Base-by-base conservation (phyloP, 2,888 invertebrate genomes). In the Aphrophora alni region DNA sequence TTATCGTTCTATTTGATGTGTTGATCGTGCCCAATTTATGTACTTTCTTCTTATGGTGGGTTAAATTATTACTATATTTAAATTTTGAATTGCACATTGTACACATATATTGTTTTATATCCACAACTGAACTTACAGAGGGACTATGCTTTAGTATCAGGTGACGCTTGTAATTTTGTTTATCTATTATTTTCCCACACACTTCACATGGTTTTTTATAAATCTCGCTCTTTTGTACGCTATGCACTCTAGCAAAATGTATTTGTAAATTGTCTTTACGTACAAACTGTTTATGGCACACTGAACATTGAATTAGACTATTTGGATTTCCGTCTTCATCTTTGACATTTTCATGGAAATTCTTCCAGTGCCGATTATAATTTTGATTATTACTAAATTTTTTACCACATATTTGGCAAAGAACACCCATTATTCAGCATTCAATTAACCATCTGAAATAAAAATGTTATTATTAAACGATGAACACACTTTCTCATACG, bases 101-200 rank as follows among this genome's bases (percentile, higher is more conserved):
- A 71, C 71, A 71, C 1, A 1, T 4, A 71, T 26, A 71, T 26
- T 17, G 12, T 12, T 26, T 10, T 14, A 26, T 26, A 3, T 27
- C 28, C 1, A 26, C 28, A 25, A 17, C 28, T 28, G 7, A 5
- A 28, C 5, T 10, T 8, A 28, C 71, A 5, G 0, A 0, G 1
- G 27, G 27, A n/a, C 28, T 17, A 14, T 71, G 71, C 17, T 17
- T 71, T 26, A 14, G 27, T 4, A 71, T 28, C 27, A 71, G 25
- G n/a, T 71, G 71, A 5, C 71, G 27, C n/a, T 71, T 71, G 71
- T 28, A 28, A 71, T 28, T 71, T 5, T n/a, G 28, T 71, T 71
- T 71, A 25, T n/a, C 3, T 26, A 71, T 10, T 17, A 14, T 21
- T 71, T 71, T 71, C 1, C 10, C 17, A 12, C 26, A 71, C 7